Conservation (phyloP, 2,888 invertebrate species). For the Caenorhabditis uteleia region DNA sequence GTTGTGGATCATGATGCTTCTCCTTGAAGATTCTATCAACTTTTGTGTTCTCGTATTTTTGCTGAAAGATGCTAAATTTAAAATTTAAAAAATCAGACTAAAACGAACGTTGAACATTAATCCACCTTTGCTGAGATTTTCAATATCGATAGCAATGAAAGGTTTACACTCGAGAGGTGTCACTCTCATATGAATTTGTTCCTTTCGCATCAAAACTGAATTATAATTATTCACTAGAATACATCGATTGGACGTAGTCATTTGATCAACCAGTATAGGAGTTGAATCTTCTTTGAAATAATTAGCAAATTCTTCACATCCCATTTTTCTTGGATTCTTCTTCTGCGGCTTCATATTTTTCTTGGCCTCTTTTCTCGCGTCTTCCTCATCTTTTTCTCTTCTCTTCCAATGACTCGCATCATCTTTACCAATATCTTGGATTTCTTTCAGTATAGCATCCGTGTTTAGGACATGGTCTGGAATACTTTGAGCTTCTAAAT, state of each 20-base stretch:
- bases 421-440: conserved; percentile 19
- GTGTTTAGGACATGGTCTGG: too few species aligned
- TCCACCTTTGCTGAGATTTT: conserved; percentile 9
- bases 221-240: too few species aligned
- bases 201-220: too few species aligned
- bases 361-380: conserved; percentile 19
- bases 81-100: background rate
- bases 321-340: background rate
- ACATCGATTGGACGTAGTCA: background rate
- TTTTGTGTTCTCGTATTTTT: too few species aligned
- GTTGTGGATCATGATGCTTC: background rate
- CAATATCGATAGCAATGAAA: conserved; percentile 5
- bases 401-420: conserved; percentile 33
- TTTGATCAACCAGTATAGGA: background rate
- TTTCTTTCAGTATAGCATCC: too few species aligned
- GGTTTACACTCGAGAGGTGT: conserved; percentile 3
- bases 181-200: conserved; percentile 4
- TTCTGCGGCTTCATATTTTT: background rate
- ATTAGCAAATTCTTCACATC: conserved; percentile 2
- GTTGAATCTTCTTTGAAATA: conserved; percentile 1
- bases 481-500: too few species aligned
- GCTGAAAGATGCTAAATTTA: background rate
- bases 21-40: too few species aligned
- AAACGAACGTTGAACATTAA: conserved; percentile 17
- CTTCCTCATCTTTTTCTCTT: too few species aligned